Evolutionary conservation across 2,888 invertebrate genomes (phyloP), one percentile per base, ranked within the genome.

Genomic region (Ectemnius lituratus): DNA sequence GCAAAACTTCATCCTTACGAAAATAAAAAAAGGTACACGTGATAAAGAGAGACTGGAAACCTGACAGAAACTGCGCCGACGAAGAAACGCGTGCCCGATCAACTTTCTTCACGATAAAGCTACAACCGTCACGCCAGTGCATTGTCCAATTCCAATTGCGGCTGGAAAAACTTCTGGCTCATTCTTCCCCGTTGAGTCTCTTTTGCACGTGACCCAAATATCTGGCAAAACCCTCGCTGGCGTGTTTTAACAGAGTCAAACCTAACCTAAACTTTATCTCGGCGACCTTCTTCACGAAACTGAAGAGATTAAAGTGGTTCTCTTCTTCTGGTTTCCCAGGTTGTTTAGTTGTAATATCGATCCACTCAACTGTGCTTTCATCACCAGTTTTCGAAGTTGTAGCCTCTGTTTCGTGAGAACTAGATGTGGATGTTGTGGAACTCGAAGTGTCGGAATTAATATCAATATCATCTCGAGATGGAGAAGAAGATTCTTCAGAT

Each of bases 201-300:
- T 90, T 90, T 76, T 95, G 94, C 76, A 95, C 93, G 80, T 92
- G 92, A 66, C 93, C 92, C 57, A 95, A 90, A 87, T 95, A 95
- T 84, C 92, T 93, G 45, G 94, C 94, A 62, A 96, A 91, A 4
- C 94, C 93, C 66, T 94, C 93, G 11, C 95, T 94, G 2, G 95
- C 94, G 70, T 93, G 94, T 85, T 94, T 94, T 16, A 96, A 88
- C 75, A 96, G 92, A 70, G 94, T 94, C 67, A 95, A 88, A 0
- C 95, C 95, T 60, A 95, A 89, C 83, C 93, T 92, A 45, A 95
- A 91, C 89, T 95, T 95, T 67, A 95, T 92, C 85, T 95, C 94
- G 2, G 95, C 92, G 52, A 95, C 89, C 80, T 94, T 93, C 85
- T 92, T 93, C 18, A 95, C 87, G 70, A 95, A 92, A 14, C 92